Conservation (phyloP, 2,888 invertebrate genomes). For the Acleris holmiana region DNA sequence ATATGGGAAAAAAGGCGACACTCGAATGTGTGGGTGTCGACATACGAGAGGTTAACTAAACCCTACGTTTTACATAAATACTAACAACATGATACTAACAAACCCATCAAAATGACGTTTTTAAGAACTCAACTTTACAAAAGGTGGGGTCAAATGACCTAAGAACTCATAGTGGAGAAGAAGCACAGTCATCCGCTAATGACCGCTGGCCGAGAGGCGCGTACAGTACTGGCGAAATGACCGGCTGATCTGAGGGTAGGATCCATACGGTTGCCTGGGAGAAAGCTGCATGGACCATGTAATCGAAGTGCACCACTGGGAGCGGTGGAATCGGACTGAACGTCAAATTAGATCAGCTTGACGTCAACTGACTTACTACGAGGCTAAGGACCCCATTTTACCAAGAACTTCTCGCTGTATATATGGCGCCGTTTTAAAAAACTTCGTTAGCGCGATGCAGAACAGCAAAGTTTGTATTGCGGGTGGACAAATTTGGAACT, state of each 20-base stretch:
- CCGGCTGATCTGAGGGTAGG: not conserved
- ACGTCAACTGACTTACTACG: constrained; percentile 9
- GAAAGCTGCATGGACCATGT: too few relatives aligned
- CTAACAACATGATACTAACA: too few relatives aligned
- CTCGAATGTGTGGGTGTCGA: too few relatives aligned
- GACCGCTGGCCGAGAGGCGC: constrained; percentile 2
- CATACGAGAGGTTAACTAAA: too few relatives aligned
- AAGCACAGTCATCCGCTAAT: not conserved
- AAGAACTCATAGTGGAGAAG: constrained; percentile 1
- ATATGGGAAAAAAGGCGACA: too few relatives aligned
- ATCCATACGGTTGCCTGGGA: not conserved
- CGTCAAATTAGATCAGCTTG: constrained; percentile 45
- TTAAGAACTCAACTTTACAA: not conserved
- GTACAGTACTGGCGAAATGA: not conserved
- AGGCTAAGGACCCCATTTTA: constrained; percentile 5
- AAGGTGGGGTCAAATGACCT: not conserved
- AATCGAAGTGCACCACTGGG: not conserved
- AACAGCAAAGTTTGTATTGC: not conserved
- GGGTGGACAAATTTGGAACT: not conserved
- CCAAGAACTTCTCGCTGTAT: not conserved
- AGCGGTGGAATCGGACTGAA: constrained; percentile 3
- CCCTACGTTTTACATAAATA: too few relatives aligned
- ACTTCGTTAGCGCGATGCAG: constrained; percentile 14
- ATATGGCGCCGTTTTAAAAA: not conserved
- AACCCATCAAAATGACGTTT: not conserved